phyloP scores from a whole-genome alignment of 1,140 invertebrate species.

The Pseudomyrmex dendroicus region DNA sequence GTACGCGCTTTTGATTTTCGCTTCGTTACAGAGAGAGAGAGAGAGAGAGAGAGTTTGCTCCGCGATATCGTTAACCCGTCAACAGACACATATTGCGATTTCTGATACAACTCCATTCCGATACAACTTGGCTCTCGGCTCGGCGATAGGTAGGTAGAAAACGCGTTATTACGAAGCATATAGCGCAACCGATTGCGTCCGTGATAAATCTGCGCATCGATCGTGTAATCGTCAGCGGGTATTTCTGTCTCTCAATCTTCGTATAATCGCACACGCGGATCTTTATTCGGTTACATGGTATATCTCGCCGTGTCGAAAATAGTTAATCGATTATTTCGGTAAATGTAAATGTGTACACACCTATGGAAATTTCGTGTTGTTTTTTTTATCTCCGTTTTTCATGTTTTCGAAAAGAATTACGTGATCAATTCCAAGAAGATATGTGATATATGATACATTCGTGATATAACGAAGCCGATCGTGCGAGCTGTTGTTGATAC shows the following conservation, averaged over 20 bases:
- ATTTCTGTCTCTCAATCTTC: conserved; percentile 3
- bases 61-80: conserved; percentile 11
- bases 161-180: conserved; percentile 2
- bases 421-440: neutral
- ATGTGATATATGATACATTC: neutral
- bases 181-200: neutral
- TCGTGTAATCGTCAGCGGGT: conserved; percentile 7
- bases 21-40: conserved; percentile 6
- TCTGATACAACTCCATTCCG: neutral
- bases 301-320: neutral
- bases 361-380: neutral
- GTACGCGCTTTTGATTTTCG: conserved; percentile 39
- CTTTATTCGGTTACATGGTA: neutral
- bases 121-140: neutral
- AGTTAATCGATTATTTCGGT: neutral
- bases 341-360: no score
- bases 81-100: conserved; percentile 21
- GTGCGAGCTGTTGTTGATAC: conserved; percentile 8
- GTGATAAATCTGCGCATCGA: conserved; percentile 12
- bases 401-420: neutral
- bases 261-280: neutral
- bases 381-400: neutral
- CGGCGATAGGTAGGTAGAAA: conserved; percentile 10
- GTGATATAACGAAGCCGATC: neutral
- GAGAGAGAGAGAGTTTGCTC: neutral